phyloP scores from a whole-genome alignment of 1,140 invertebrate species.

The Brachionus asplanchnoidis region DNA sequence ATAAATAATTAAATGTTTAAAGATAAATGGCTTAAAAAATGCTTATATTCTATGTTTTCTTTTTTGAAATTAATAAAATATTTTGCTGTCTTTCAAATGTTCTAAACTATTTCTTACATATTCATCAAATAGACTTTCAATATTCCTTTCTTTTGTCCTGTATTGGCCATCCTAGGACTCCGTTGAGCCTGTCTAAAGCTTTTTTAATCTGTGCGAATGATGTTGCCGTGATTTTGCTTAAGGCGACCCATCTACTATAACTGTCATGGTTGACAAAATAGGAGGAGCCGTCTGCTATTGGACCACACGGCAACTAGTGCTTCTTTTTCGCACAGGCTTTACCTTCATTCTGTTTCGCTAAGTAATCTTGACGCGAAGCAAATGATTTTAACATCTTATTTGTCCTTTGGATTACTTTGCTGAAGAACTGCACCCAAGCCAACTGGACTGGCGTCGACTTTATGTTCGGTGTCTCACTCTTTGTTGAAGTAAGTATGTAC shows the following conservation, averaged over 20 bases:
- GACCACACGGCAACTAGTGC: not conserved
- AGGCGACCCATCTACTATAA: not conserved
- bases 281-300: not conserved
- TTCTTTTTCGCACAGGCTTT: not conserved
- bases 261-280: not conserved
- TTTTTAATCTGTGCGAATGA: not conserved
- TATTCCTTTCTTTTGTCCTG: too few relatives aligned
- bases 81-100: too few relatives aligned
- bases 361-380: slow-evolving; percentile 53
- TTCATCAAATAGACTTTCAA: too few relatives aligned
- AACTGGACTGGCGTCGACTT: slow-evolving; percentile 46
- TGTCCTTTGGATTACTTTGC: too few relatives aligned
- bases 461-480: not conserved
- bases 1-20: too few relatives aligned
- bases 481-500: not conserved
- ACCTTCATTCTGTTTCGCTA: not conserved
- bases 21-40: too few relatives aligned
- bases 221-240: not conserved
- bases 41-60: too few relatives aligned
- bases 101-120: too few relatives aligned
- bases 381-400: too few relatives aligned
- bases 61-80: too few relatives aligned
- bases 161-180: too few relatives aligned
- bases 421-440: too few relatives aligned
- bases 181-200: slow-evolving; percentile 26